Evolutionary conservation across 2,888 invertebrate species (phyloP).

Genomic region (Molanna angustata): DNA sequence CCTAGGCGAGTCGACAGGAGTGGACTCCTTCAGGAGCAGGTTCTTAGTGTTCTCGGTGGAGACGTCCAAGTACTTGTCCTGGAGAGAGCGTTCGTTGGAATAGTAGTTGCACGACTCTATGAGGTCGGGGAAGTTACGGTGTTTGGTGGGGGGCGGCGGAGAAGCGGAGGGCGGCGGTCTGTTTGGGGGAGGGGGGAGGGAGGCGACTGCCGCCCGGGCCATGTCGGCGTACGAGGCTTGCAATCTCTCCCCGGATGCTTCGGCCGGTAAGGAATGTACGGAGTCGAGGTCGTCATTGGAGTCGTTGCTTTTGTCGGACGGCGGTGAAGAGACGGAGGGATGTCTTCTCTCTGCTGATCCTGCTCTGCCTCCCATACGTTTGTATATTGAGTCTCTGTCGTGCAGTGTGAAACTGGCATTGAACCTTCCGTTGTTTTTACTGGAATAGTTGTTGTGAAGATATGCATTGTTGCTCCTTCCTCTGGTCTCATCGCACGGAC

Average conservation of each 20-base stretch:
- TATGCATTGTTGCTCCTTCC: constrained; percentile 35
- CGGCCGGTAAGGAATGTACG: constrained; percentile 77
- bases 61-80: constrained; percentile 26
- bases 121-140: constrained; percentile 48
- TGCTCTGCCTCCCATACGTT: constrained; percentile 32
- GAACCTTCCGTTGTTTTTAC: constrained; percentile 25
- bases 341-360: constrained; percentile 48
- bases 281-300: constrained; percentile 81
- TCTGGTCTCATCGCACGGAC: constrained; percentile 47
- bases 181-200: constrained; percentile 19
- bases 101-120: constrained; percentile 55
- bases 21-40: constrained; percentile 16
- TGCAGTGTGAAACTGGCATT: constrained; percentile 15
- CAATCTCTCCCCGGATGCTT: constrained; percentile 45
- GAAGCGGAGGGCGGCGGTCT: neutral
- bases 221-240: constrained; percentile 81
- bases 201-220: constrained; percentile 55
- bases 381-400: constrained; percentile 30
- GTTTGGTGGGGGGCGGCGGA: constrained; percentile 34
- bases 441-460: constrained; percentile 32
- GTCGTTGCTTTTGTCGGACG: constrained; percentile 77
- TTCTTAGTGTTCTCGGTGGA: constrained; percentile 30
- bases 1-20: constrained; percentile 6
- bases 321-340: constrained; percentile 76
- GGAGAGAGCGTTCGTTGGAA: constrained; percentile 40